phyloP scores from a whole-genome alignment of 2,888 invertebrate genomes.

The Tenthredo amoena region DNA sequence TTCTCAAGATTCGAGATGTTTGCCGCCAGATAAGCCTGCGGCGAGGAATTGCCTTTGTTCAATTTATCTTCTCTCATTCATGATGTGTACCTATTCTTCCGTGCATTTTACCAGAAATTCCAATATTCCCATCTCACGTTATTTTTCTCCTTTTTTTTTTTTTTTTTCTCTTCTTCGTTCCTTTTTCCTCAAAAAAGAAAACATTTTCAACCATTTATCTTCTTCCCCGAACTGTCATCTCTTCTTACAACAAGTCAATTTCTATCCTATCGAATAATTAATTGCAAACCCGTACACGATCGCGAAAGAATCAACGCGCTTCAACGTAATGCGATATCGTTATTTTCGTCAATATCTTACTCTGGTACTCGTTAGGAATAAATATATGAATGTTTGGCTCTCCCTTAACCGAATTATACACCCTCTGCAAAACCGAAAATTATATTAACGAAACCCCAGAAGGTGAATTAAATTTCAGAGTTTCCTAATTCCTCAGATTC shows the following conservation, averaged over 20 bases:
- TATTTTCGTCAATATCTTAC: neutral
- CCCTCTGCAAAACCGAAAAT: neutral
- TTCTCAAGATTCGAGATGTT: constrained; percentile 31
- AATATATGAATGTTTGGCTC: neutral
- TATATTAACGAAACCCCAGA: neutral
- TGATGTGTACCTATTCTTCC: constrained; percentile 21
- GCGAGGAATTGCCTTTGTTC: constrained; percentile 43
- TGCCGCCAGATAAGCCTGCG: constrained; percentile 1
- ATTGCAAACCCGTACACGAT: neutral
- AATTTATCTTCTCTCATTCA: constrained; percentile 38
- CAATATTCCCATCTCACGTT: neutral
- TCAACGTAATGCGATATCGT: neutral
- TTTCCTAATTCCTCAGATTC: constrained; percentile 28
- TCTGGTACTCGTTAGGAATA: neutral
- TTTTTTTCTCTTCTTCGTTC: neutral
- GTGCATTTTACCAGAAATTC: constrained; percentile 14
- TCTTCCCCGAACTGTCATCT: neutral
- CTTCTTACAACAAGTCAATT: neutral
- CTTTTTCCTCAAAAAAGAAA: neutral
- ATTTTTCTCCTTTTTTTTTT: neutral
- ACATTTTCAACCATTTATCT: neutral
- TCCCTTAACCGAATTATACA: neutral
- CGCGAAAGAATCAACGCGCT: neutral
- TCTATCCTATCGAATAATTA: constrained; percentile 6
- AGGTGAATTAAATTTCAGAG: neutral